Base-by-base conservation (phyloP, 2,888 invertebrate genomes). In the Caprella mutica region DNA sequence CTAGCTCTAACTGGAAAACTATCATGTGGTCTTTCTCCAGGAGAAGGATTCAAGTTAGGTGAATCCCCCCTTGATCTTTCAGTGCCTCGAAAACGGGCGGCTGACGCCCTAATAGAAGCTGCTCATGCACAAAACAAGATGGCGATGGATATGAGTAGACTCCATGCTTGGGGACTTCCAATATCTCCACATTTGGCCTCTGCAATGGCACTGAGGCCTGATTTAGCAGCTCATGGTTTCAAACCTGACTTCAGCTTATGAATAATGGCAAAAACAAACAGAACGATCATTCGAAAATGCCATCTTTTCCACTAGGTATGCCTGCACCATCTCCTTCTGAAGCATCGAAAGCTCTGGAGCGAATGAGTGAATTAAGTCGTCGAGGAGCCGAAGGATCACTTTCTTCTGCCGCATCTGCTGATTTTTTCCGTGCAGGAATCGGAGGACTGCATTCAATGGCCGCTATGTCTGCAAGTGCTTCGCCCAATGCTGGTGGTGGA, bases 321-420 rank as follows among this genome's bases (percentile, higher is more conserved):
- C 44, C 60, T 24, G 57, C 59, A 8, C 63, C 55, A 33, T 56
- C 60, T 8, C 62, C 57, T 8, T 54, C 57, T 9, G 65, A 65
- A 42, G 63, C 63, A 12, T 58, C 63, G 14, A 63, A 58, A 48
- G 65, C 65, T 19, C 44, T 65, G 27, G 65, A 65, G 50, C 42
- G 63, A 21, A 65, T 65, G 65, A 63, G 61, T 48, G 65, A 65
- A 38, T 54, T 65, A 33, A 65, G 63, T n/a, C 60, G 55, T 19
- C 57, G 63, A 8, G 60, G 59, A 19, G 61, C 56, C n/a, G 63
- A 63, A 33, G 27, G 51, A 17, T n/a, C 21, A 1, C 23, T 38
- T 5, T 38, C 35, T 4, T 30, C 38, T 5, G 5, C 35, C 5
- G 9, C 38, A 5, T 57, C 57, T 9, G 40, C 57, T 23, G 61